Conservation (phyloP, 2,113 vertebrate genomes). For the Dipodomys spectabilis region DNA sequence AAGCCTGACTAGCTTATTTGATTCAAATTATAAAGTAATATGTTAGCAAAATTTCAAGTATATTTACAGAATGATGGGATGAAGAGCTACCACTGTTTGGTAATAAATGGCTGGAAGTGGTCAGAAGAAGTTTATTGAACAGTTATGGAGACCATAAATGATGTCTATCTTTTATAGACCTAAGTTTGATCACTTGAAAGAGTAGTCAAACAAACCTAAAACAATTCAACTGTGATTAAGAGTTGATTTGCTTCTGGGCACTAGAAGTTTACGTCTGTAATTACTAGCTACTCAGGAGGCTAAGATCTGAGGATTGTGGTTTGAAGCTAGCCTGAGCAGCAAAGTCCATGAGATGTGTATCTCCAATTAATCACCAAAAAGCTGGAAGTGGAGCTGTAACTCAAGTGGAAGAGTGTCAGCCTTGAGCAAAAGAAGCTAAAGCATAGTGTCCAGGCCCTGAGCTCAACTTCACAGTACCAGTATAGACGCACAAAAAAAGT, state of each 20-base stretch:
- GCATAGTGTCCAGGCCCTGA: too few species aligned
- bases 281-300: too few species aligned
- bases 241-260: not conserved
- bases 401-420: too few species aligned
- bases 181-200: not conserved
- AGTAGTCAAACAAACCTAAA: not conserved
- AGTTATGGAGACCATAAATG: not conserved
- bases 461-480: too few species aligned
- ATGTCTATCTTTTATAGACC: not conserved
- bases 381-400: too few species aligned
- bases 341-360: too few species aligned
- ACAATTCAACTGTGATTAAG: slow-evolving; percentile 7
- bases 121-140: not conserved
- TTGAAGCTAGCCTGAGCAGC: too few species aligned
- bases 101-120: not conserved
- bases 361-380: too few species aligned
- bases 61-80: not conserved
- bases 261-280: not conserved
- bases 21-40: slow-evolving; percentile 6
- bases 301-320: too few species aligned
- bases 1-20: not conserved
- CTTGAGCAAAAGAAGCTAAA: too few species aligned
- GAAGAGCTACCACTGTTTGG: not conserved
- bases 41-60: not conserved
- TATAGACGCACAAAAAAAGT: too few species aligned